Base-by-base conservation (phyloP, 2,888 invertebrate species). In the Eurytoma californica region DNA sequence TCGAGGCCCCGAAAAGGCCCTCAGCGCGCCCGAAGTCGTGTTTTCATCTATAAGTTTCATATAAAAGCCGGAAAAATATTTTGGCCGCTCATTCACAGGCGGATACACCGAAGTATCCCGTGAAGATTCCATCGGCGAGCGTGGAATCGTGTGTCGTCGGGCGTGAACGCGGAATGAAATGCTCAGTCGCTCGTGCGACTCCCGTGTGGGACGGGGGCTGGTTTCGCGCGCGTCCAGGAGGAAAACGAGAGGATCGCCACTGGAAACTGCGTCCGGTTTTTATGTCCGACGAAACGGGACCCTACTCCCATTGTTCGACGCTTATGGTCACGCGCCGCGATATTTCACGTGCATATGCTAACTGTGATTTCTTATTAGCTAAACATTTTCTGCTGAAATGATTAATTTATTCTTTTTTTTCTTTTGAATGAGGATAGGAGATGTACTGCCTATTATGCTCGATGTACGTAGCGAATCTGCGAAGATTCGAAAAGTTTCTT, bases 11-110 rank as follows among this genome's bases (percentile, higher is more conserved):
- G 63, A 78, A 63, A 78, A 73, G 77, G 28, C 72, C 49, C 77
- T 67, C 67, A n/a, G 58, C 60, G 30, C 51, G 5, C 18, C 9
- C 58, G 39, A 73, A 78, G 78, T 73, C 68, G 78, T 24, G 77
- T 67, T 70, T n/a, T 53, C 66, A 72, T 60, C 51, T 9, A 39
- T 39, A 39, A 39, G 55, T 2, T 18, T 20, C 0, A 14, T 7
- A 58, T 16, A 68, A 28, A 55, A 30, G 60, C 55, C 7, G 39
- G 16, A 72, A 73, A 78, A 78, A 51, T 61, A 55, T 72, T 70
- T 68, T n/a, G 39, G 18, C 14, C 14, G 47, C 51, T 72, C 60
- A 20, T 78, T 78, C 77, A 77, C 77, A 51, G 18, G 60, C 12
- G 57, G 77, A 58, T 30, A 73, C 49, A 9, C 7, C 28, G 61